Base-by-base conservation (phyloP, 2,113 vertebrate genomes). In the Notechis scutatus region DNA sequence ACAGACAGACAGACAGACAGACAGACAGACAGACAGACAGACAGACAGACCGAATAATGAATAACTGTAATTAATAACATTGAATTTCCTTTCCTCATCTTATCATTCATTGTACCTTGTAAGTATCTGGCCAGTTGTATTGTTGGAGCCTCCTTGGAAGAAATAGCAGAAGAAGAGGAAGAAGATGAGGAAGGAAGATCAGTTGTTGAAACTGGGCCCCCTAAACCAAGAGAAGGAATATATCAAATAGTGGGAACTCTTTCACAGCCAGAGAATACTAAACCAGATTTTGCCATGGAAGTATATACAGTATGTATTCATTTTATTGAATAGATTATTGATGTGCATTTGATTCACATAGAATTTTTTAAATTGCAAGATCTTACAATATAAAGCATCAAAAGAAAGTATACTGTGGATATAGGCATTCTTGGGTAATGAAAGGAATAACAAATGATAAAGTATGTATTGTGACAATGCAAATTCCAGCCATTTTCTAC, bases 181-280 rank as follows among this genome's bases (percentile, higher is more conserved):
- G 96, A 95, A 9, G 94, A 95, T 1, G 86, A 87, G 4, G 90
- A 98, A 92, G 87, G 34, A 2, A 91, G 26, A 50, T 95, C 96
- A 0, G n/a, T 1, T 0, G 24, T 52, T 2, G 96, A 97, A 2
- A 20, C 52, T 9, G 39, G 92, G 6, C 9, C 9, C 0, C 0
- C 1, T 39, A 95, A 81, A 81, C 9, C 92, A n/a, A 96, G 95
- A 55, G 93, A 94, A 4, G 96, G 97, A 74, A 92, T 94, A 0
- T 98, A 98, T 56, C 96, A 98, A 93, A 86, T 99, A 0, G 99
- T 99, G 88, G 99, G 99, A 61, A 99, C 98, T 0, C 95, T 98
- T 50, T 97, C 97, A 52, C 88, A 91, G 6, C 88, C 93, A 0
- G 87, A 93, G 0, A 94, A 91, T 3, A 34, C 74, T 24, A 93